Evolutionary conservation across 2,888 invertebrate species (phyloP).

Genomic region (Ganaspis brasiliensis): DNA sequence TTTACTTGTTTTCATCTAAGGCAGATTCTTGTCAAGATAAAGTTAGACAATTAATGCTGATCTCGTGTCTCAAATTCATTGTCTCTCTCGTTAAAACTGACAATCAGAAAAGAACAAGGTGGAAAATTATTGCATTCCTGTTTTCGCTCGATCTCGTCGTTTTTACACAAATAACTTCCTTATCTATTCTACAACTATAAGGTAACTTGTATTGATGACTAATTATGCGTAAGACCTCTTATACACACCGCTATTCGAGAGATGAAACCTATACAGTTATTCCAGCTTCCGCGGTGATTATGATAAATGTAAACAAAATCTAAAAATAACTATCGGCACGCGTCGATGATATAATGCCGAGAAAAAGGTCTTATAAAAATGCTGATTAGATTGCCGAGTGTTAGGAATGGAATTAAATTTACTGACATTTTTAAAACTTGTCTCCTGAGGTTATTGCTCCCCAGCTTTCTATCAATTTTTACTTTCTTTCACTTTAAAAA

Average conservation of each 20-base stretch:
- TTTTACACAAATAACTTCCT: conserved; percentile 24
- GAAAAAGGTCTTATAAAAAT: conserved; percentile 6
- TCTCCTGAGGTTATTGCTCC: neutral
- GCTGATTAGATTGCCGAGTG: neutral
- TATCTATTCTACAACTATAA: conserved; percentile 30
- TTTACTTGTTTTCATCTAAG: conserved; percentile 38
- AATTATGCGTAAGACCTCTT: conserved; percentile 6
- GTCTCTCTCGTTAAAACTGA: neutral
- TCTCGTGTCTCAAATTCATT: conserved; percentile 7
- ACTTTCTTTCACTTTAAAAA: no score
- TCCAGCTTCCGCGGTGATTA: conserved; percentile 11
- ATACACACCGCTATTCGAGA: conserved; percentile 5
- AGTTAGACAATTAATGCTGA: conserved; percentile 27
- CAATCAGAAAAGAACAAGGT: conserved; percentile 33
- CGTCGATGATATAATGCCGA: conserved; percentile 22
- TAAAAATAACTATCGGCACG: conserved; percentile 41
- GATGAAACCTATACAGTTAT: conserved; percentile 14
- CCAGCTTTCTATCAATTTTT: no score
- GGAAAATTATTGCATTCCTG: conserved; percentile 39
- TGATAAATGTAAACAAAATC: conserved; percentile 34
- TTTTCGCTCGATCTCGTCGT: conserved; percentile 24
- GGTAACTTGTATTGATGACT: conserved; percentile 20
- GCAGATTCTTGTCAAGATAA: conserved; percentile 28
- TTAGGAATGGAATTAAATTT: neutral
- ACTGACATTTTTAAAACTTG: neutral